Conservation (phyloP, 2,113 vertebrate species). For the Eudorcas thomsonii region DNA sequence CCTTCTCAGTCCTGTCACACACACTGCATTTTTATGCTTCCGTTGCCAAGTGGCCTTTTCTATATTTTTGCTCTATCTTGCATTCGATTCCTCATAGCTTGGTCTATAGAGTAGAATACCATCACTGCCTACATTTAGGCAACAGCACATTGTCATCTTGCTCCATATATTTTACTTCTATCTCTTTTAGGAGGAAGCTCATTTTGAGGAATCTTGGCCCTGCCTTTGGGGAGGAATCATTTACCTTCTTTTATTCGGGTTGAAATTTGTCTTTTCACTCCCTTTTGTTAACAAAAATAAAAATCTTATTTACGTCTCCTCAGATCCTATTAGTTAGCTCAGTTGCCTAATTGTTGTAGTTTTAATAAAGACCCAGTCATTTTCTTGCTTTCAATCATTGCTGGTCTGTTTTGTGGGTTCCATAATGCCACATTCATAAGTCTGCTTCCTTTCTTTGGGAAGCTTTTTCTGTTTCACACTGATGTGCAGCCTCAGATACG, state of each 20-base stretch:
- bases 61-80: constrained; percentile 78
- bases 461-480: constrained; percentile 40
- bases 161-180: constrained; percentile 74
- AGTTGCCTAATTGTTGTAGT: constrained; percentile 57
- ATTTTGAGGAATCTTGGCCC: constrained; percentile 78
- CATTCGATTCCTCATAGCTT: constrained; percentile 76
- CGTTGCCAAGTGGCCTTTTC: constrained; percentile 69
- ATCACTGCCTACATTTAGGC: constrained; percentile 64
- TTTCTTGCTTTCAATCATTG: constrained; percentile 55
- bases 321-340: constrained; percentile 63
- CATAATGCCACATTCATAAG: constrained; percentile 22
- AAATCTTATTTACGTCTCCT: constrained; percentile 62
- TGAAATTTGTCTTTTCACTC: constrained; percentile 73
- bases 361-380: constrained; percentile 63
- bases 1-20: constrained; percentile 68
- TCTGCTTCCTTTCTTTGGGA: constrained; percentile 61
- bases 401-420: constrained; percentile 55
- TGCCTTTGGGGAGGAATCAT: constrained; percentile 69
- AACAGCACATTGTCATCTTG: constrained; percentile 69
- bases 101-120: constrained; percentile 56
- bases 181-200: constrained; percentile 71
- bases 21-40: constrained; percentile 79
- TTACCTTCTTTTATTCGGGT: constrained; percentile 59
- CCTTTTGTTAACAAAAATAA: constrained; percentile 73
- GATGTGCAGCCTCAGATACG: neutral